Conservation (phyloP, 2,888 invertebrate genomes). For the Silvanus unidentatus region DNA sequence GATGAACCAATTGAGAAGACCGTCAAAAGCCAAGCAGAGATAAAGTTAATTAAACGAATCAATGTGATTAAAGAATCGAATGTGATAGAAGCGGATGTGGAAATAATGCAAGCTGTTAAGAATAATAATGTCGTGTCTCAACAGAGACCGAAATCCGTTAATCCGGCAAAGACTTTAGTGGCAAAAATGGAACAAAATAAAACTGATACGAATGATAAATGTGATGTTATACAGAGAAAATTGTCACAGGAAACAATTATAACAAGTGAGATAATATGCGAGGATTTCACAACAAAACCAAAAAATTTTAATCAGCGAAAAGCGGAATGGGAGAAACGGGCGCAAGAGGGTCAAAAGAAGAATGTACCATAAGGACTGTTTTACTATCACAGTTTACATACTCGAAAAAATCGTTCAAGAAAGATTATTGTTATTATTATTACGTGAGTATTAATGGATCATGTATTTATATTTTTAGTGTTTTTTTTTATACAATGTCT, state of each 20-base stretch:
- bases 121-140: background rate
- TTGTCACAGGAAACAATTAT: slow-evolving; percentile 25
- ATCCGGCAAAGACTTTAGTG: background rate
- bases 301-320: slow-evolving; percentile 69
- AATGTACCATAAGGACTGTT: slow-evolving; percentile 21
- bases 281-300: slow-evolving; percentile 50
- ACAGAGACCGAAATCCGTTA: background rate
- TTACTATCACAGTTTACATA: no score
- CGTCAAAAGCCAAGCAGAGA: no score
- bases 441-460: no score
- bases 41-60: no score
- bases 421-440: no score
- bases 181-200: background rate
- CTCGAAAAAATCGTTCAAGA: no score
- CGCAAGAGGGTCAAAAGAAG: slow-evolving; percentile 65
- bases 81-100: no score
- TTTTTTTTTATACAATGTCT: no score
- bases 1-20: no score
- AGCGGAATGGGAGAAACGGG: slow-evolving; percentile 73
- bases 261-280: slow-evolving; percentile 26
- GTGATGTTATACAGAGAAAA: no score
- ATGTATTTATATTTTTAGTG: no score
- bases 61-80: background rate
- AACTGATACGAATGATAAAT: background rate
- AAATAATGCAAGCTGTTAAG: no score